Evolutionary conservation across 2,797 vertebrate species (phyloP), one percentile per base, ranked within the genome.

Genomic region (Agapornis canus): DNA sequence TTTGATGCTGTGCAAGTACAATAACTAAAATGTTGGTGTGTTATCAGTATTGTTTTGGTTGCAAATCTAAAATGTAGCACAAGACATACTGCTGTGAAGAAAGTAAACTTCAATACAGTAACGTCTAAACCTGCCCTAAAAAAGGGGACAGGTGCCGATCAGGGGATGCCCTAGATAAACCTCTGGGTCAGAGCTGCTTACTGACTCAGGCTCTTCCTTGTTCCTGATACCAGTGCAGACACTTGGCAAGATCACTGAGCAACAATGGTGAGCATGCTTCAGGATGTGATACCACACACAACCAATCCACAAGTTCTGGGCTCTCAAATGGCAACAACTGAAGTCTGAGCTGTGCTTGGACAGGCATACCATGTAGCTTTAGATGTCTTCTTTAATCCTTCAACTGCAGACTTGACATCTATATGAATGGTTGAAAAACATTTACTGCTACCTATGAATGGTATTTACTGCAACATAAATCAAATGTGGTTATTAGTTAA

Each of bases 81-180:
- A 59, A 57, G 35, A 25, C 0, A 3, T 94, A 3, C 17, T 88
- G 27, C 68, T 76, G 15, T 20, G 54, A 76, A 75, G 47, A 65
- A 70, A 70, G 60, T 29, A 5, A 68, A 27, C 26, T 71, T 32
- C 59, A 85, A 27, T 5, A 6, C 26, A 40, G 17, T 6, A 25
- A 22, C 7, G 31, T 64, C 37, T 45, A 42, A 45, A 29, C 13
- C 27, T 84, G 21, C 8, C 5, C 2, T 1, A 9, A 14, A 66
- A 70, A 26, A 77, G 43, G 64, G 77, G 26, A 18, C 0, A 57
- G 56, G 29, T 0, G 0, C 15, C 48, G 45, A 20, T 4, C 10
- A n/a, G 32, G 13, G 6, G 20, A 32, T 37, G 29, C 17, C 56
- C 13, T 15, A 78, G 21, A 27, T 51, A 45, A 37, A 26, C 12